phyloP scores from a whole-genome alignment of 1,140 invertebrate genomes.

The Zaprionus taronus region DNA sequence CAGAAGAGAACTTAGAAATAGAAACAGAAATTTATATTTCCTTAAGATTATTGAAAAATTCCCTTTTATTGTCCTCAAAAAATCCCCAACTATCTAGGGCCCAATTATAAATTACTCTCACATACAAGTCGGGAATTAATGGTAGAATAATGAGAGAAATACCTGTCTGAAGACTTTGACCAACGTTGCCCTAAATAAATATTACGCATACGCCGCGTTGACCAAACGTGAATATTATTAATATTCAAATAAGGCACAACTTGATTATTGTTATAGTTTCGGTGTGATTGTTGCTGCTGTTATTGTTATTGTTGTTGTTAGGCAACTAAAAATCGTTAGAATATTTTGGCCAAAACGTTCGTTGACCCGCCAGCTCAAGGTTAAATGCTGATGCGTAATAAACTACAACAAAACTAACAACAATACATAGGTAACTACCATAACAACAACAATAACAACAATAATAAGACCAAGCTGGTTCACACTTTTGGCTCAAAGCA shows the following conservation, averaged over 20 bases:
- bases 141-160: neutral
- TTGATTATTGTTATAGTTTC: conserved; percentile 53
- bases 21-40: neutral
- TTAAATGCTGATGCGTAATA: conserved; percentile 81
- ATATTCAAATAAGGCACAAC: conserved; percentile 28
- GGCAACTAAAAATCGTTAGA: conserved; percentile 72
- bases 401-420: conserved; percentile 41
- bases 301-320: conserved; percentile 51
- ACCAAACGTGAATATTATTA: conserved; percentile 6
- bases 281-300: conserved; percentile 47
- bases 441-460: conserved; percentile 47
- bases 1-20: neutral
- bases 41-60: neutral
- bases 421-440: conserved; percentile 31
- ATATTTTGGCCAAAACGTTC: conserved; percentile 78
- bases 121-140: neutral
- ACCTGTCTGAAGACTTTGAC: too few relatives aligned
- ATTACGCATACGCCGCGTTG: conserved; percentile 15
- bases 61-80: neutral
- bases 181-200: conserved; percentile 21
- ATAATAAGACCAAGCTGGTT: conserved; percentile 59
- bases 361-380: conserved; percentile 72
- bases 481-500: conserved; percentile 53
- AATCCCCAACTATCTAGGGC: neutral
- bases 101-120: neutral